phyloP scores from a whole-genome alignment of 30 jellyfish, hydroid and myxozoan genomes.

The Catostylus mosaicus region DNA sequence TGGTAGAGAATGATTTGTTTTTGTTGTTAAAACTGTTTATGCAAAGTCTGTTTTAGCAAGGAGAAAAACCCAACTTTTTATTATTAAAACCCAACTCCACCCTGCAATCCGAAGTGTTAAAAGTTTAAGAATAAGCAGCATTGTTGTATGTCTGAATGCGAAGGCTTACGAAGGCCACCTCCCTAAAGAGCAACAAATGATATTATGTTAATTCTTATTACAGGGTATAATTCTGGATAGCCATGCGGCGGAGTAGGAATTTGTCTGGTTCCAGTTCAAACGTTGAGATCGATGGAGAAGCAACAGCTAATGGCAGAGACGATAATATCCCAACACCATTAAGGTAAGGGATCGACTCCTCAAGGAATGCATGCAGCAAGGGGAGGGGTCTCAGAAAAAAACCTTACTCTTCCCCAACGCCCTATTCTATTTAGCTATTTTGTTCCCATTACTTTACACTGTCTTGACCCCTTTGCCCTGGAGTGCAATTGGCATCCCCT shows the following conservation, averaged over 20 bases:
- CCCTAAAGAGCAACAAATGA: background rate
- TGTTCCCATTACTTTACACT: too few relatives aligned
- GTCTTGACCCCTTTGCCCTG: too few relatives aligned
- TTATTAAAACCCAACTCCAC: background rate
- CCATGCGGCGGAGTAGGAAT: slow-evolving; percentile 50
- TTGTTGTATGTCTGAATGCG: background rate
- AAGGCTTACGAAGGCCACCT: background rate
- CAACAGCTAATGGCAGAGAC: slow-evolving; percentile 25
- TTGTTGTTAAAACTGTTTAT: background rate
- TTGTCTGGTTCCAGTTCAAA: slow-evolving; percentile 27
- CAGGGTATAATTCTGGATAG: slow-evolving; percentile 41
- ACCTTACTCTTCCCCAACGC: too few relatives aligned
- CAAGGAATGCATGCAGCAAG: too few relatives aligned
- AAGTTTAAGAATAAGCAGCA: background rate
- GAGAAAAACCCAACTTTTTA: too few relatives aligned
- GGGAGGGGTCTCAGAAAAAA: too few relatives aligned
- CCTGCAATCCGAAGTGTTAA: background rate
- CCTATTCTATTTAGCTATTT: too few relatives aligned
- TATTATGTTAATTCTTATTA: background rate
- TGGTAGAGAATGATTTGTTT: background rate
- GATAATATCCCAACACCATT: slow-evolving; percentile 29
- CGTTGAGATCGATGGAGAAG: background rate
- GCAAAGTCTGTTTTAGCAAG: background rate
- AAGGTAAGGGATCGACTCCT: too few relatives aligned
- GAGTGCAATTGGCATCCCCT: too few relatives aligned